Evolutionary conservation across 2,888 invertebrate species (phyloP).

Genomic region (Epinotia demarniana): DNA sequence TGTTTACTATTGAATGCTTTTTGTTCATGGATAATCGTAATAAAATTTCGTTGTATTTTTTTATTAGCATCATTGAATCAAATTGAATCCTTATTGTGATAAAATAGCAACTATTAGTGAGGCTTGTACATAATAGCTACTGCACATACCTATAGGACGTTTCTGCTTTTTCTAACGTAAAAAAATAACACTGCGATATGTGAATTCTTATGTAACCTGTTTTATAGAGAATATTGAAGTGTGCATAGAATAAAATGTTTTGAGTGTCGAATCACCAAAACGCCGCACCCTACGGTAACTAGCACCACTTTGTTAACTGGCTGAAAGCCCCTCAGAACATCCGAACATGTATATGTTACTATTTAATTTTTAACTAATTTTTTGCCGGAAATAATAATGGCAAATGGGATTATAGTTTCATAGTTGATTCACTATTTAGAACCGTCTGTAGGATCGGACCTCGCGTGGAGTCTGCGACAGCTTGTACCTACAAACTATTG

Average conservation of each 20-base stretch:
- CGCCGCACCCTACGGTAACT: constrained; percentile 63
- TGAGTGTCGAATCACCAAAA: constrained; percentile 79
- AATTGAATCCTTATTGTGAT: constrained; percentile 46
- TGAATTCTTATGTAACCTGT: constrained; percentile 51
- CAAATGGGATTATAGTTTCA: constrained; percentile 79
- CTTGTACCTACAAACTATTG: constrained; percentile 65
- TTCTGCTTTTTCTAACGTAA: constrained; percentile 57
- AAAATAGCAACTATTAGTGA: constrained; percentile 51
- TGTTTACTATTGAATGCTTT: constrained; percentile 30
- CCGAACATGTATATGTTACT: constrained; percentile 64
- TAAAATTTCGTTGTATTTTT: constrained; percentile 34
- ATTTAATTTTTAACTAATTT: constrained; percentile 57
- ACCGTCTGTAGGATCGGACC: constrained; percentile 55
- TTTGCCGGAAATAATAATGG: constrained; percentile 68
- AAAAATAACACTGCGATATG: constrained; percentile 47
- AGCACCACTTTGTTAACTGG: constrained; percentile 68
- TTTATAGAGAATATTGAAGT: constrained; percentile 58
- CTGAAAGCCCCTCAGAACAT: constrained; percentile 61
- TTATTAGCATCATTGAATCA: constrained; percentile 40
- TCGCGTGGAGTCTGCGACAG: constrained; percentile 61
- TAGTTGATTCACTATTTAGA: constrained; percentile 57
- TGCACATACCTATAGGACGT: constrained; percentile 55
- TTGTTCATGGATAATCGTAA: constrained; percentile 36
- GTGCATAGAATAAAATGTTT: constrained; percentile 59
- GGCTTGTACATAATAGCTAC: constrained; percentile 66